Percentiles rank a stretch among this genome's conserved stretches.
These are phyloP conservation scores for Amaurobius ferox DNA, from an alignment of 2,888 invertebrate species.

Conservation along the genomic window DNA sequence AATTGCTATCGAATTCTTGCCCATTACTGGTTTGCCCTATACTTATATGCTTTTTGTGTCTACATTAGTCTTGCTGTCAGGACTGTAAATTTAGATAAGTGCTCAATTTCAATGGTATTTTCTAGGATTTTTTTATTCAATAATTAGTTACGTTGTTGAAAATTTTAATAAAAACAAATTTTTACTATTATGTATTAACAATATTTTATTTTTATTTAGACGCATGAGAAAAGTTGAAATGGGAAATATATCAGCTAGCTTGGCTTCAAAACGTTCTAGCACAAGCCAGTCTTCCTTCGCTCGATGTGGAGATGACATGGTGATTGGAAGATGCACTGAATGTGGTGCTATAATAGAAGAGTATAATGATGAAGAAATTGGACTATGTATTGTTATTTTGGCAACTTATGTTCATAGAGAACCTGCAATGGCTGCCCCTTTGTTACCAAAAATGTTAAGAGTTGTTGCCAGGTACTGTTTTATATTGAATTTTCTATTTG, in stretches of 20 bases:
- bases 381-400: conserved; percentile 92
- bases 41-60: too few relatives aligned
- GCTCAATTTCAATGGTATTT: too few relatives aligned
- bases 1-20: too few relatives aligned
- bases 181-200: too few relatives aligned
- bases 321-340: conserved; percentile 84
- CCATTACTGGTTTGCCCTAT: too few relatives aligned
- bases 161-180: too few relatives aligned
- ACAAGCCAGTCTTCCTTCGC: conserved; percentile 66
- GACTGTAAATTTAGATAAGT: too few relatives aligned
- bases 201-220: conserved; percentile 4
- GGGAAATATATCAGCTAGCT: conserved; percentile 35
- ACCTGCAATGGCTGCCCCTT: conserved; percentile 92
- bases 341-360: conserved; percentile 93
- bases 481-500: background rate
- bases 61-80: too few relatives aligned
- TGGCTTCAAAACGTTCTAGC: conserved; percentile 67
- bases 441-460: conserved; percentile 92
- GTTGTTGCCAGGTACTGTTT: conserved; percentile 87
- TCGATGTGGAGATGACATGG: conserved; percentile 74
- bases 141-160: too few relatives aligned
- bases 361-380: conserved; percentile 97
- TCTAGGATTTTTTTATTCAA: too few relatives aligned
- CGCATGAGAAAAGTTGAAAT: conserved; percentile 72
- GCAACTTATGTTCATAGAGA: conserved; percentile 98